Percentiles rank a stretch among this genome's conserved stretches.
Conservation (phyloP, 2,888 invertebrate genomes). For the Xylota sylvarum region DNA sequence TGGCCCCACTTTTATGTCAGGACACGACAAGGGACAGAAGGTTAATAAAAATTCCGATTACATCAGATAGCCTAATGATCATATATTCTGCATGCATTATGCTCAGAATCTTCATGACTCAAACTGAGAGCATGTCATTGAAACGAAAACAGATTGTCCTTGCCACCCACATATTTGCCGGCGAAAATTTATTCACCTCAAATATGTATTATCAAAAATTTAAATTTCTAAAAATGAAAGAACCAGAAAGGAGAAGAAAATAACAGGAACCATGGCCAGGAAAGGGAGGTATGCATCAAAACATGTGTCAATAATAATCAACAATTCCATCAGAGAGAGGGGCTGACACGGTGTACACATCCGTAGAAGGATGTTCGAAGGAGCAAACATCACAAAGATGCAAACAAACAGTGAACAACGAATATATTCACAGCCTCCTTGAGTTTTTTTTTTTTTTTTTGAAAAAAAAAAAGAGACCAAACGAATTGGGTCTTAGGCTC, state of each 20-base stretch:
- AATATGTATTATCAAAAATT: constrained; percentile 59
- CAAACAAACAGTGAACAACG: constrained; percentile 49
- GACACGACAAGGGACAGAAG: background rate
- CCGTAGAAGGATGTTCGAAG: constrained; percentile 48
- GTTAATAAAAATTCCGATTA: constrained; percentile 12
- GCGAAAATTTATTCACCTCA: constrained; percentile 48
- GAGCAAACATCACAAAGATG: constrained; percentile 68
- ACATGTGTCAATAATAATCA: constrained; percentile 76
- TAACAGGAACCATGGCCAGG: constrained; percentile 3
- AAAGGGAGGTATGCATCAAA: constrained; percentile 54
- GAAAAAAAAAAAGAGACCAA: background rate
- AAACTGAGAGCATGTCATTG: background rate
- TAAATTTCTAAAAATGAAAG: constrained; percentile 51
- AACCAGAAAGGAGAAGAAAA: constrained; percentile 14
- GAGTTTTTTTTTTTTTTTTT: no score
- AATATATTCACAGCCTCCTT: background rate
- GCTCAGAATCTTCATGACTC: background rate
- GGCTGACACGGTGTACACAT: constrained; percentile 20
- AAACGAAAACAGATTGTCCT: constrained; percentile 10
- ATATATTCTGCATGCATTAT: constrained; percentile 13
- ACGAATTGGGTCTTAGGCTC: background rate
- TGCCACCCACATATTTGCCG: background rate
- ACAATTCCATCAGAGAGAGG: constrained; percentile 66
- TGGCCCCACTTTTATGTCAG: no score
- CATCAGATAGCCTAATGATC: constrained; percentile 16